phyloP scores from a whole-genome alignment of 1,140 invertebrate genomes.

The Oscheius sp. region DNA sequence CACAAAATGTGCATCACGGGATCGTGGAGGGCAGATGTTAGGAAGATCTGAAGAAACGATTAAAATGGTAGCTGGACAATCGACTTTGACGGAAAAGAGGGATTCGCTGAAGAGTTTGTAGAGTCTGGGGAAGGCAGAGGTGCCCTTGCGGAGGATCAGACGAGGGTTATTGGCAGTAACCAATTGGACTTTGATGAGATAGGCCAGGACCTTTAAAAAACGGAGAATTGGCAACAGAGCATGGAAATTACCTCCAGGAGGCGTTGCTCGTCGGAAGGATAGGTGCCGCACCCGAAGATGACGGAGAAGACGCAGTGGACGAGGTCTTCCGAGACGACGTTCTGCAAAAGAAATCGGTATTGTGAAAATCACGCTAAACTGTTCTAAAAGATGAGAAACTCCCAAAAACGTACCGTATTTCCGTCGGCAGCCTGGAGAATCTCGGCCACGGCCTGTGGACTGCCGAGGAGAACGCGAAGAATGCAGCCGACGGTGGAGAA shows the following conservation, averaged over 20 bases:
- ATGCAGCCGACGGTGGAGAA: constrained; percentile 44
- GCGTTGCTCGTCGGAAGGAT: constrained; percentile 77
- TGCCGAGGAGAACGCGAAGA: constrained; percentile 31
- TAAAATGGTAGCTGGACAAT: constrained; percentile 21
- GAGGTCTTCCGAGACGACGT: constrained; percentile 65
- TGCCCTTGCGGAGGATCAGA: constrained; percentile 76
- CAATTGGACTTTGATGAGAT: constrained; percentile 80
- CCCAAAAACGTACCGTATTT: constrained; percentile 50
- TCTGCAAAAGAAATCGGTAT: constrained; percentile 7
- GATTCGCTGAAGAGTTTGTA: constrained; percentile 85
- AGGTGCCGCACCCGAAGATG: constrained; percentile 77
- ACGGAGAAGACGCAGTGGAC: constrained; percentile 75
- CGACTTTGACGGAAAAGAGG: constrained; percentile 76
- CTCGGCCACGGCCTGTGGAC: constrained; percentile 51
- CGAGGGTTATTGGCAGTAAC: constrained; percentile 78
- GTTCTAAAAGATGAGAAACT: constrained; percentile 55
- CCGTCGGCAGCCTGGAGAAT: constrained; percentile 47
- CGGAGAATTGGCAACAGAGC: neutral
- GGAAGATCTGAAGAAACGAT: constrained; percentile 70
- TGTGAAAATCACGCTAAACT: no score
- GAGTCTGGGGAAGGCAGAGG: constrained; percentile 81
- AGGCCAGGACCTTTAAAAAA: constrained; percentile 66
- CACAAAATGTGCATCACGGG: constrained; percentile 88
- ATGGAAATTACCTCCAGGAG: constrained; percentile 71
- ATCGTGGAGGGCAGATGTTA: constrained; percentile 83